Conservation (phyloP, 1,140 invertebrate genomes). For the Drosophila ercepeae region DNA sequence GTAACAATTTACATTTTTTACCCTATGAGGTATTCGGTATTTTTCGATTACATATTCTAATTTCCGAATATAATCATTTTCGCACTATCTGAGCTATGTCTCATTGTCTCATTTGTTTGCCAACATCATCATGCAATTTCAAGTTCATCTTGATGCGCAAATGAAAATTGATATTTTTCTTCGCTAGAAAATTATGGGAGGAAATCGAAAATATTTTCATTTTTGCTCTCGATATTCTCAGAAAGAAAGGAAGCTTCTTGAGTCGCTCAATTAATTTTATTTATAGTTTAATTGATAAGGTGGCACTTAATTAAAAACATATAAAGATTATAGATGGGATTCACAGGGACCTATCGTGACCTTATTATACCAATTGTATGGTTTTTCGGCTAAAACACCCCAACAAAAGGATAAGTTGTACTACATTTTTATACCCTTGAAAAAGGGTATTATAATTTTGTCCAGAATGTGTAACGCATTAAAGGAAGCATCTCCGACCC, state of each 20-base stretch:
- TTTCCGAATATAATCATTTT: slow-evolving; percentile 2
- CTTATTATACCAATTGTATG: background rate
- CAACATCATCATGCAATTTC: slow-evolving; percentile 8
- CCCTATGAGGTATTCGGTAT: too few species aligned
- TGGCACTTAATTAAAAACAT: background rate
- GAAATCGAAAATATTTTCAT: slow-evolving; percentile 7
- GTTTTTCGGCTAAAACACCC: too few species aligned
- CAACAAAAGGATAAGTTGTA: too few species aligned
- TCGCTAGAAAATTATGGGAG: slow-evolving; percentile 14
- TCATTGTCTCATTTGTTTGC: slow-evolving; percentile 10
- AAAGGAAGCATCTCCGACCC: too few species aligned
- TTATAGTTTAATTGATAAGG: background rate
- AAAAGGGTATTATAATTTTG: too few species aligned
- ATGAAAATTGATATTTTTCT: slow-evolving; percentile 27
- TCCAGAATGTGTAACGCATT: too few species aligned
- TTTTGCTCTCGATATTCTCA: slow-evolving; percentile 1
- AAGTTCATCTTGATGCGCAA: slow-evolving; percentile 25
- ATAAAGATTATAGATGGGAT: background rate
- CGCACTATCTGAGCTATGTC: slow-evolving; percentile 53
- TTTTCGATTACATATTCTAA: background rate
- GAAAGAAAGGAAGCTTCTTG: background rate
- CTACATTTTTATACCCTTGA: too few species aligned
- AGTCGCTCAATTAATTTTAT: background rate
- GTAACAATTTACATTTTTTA: too few species aligned
- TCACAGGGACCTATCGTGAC: too few species aligned